Conservation (phyloP, 2,113 vertebrate genomes). For the Dromas ardeola region DNA sequence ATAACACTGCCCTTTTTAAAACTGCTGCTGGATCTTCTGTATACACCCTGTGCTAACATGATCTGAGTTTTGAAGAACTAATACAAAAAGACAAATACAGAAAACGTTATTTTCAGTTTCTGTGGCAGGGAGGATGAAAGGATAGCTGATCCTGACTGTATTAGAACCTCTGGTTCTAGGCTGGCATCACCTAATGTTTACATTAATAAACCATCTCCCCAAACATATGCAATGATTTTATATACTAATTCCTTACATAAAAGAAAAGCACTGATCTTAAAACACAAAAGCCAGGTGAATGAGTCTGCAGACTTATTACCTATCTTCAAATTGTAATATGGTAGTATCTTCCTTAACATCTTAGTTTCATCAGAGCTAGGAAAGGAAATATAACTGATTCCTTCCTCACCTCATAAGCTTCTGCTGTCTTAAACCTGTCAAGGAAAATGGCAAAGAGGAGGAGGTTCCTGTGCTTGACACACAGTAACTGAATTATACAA, state of each 20-base stretch:
- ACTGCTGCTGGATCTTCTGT: neutral
- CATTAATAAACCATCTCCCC: neutral
- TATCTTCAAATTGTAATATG: neutral
- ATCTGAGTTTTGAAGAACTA: neutral
- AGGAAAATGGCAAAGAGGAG: neutral
- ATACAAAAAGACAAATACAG: neutral
- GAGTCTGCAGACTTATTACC: neutral
- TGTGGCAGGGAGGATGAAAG: neutral
- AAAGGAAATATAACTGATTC: neutral
- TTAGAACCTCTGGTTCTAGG: neutral
- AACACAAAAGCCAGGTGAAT: neutral
- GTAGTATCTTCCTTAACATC: neutral
- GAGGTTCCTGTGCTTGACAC: neutral
- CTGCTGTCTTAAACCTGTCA: neutral
- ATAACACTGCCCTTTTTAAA: neutral
- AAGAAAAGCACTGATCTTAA: neutral
- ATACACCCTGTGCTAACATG: neutral
- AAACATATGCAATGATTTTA: neutral
- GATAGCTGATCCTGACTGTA: neutral
- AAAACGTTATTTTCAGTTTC: neutral
- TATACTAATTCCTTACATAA: neutral
- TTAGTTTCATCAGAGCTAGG: neutral
- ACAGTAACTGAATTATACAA: neutral
- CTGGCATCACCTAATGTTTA: neutral
- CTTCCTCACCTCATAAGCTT: neutral